Base-by-base conservation (phyloP, 2,888 invertebrate genomes). In the Plagiodera versicolora region DNA sequence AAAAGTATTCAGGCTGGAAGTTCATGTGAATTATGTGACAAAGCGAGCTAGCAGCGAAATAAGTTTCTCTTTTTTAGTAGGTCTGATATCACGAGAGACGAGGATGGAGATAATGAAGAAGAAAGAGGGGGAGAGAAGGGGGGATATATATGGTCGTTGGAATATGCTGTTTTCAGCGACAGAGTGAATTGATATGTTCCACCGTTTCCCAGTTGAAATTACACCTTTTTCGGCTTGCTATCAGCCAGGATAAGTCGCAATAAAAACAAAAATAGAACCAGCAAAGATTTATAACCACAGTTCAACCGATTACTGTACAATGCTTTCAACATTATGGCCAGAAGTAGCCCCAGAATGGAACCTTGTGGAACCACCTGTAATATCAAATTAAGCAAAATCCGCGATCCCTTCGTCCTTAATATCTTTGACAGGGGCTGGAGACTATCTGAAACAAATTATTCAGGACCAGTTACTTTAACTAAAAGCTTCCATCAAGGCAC, bases 401-500 rank as follows among this genome's bases (percentile, higher is more conserved):
- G 10, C 32, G 10, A 10, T 32, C 32, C 9, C 32, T 9, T 32
- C 11, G 10, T 32, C 32, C 32, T 9, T 32, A 32, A 32, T 32
- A 32, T 32, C 10, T 32, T 11, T 32, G 32, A 32, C 11, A 11
- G 8, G 6, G 11, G 32, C n/a, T n/a, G n/a, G 32, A 9, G 32
- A 1, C 6, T 9, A 32, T 32, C 32, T 32, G 32, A 32, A 32
- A 32, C 39, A 52, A 18, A 52, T 52, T 39, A 52, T 52, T 52
- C 17, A 20, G 11, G 16, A 52, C 35, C 39, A 9, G 39, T 32
- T 19, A 9, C n/a, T 58, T 58, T 55, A 19, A 50, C 61, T 20
- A 58, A 61, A 57, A 61, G 58, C 61, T 52, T 64, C 58, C 61
- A 56, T 73, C 71, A 71, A 75, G 73, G 72, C 67, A 66, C 67